phyloP scores from a whole-genome alignment of 2,797 vertebrate species.

The Scolopax bukidnonensis region DNA sequence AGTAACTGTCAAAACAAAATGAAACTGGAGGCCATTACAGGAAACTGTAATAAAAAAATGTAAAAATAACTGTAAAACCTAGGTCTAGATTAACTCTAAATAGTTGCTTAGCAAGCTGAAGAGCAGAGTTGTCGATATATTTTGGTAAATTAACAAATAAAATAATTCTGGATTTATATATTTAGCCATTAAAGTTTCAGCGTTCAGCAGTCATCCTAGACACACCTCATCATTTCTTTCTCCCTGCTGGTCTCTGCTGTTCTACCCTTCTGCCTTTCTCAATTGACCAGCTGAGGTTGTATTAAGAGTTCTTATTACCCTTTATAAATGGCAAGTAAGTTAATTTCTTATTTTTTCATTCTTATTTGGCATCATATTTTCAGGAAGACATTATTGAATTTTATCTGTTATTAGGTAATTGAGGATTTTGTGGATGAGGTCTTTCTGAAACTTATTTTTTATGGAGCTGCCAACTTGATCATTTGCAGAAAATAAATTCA shows the following conservation, averaged over 20 bases:
- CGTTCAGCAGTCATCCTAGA: not conserved
- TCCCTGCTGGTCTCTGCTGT: not conserved
- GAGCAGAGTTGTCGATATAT: not conserved
- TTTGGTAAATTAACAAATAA: not conserved
- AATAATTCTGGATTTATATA: not conserved
- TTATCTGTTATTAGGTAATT: not conserved
- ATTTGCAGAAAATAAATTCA: not conserved
- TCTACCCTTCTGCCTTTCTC: not conserved
- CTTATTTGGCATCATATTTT: not conserved
- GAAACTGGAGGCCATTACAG: not conserved
- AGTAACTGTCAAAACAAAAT: not conserved
- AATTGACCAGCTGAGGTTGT: not conserved
- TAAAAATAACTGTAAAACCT: not conserved
- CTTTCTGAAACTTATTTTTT: constrained; percentile 2
- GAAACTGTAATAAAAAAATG: not conserved
- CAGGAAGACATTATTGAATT: not conserved
- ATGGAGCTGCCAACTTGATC: not conserved
- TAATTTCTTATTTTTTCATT: not conserved
- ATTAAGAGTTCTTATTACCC: not conserved
- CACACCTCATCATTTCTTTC: not conserved
- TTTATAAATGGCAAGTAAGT: not conserved
- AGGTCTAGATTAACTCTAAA: not conserved
- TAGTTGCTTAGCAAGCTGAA: not conserved
- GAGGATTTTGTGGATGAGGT: not conserved
- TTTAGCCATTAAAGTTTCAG: not conserved